Base-by-base conservation (phyloP, 2,797 vertebrate species). In the Coregonus ussuriensis region DNA sequence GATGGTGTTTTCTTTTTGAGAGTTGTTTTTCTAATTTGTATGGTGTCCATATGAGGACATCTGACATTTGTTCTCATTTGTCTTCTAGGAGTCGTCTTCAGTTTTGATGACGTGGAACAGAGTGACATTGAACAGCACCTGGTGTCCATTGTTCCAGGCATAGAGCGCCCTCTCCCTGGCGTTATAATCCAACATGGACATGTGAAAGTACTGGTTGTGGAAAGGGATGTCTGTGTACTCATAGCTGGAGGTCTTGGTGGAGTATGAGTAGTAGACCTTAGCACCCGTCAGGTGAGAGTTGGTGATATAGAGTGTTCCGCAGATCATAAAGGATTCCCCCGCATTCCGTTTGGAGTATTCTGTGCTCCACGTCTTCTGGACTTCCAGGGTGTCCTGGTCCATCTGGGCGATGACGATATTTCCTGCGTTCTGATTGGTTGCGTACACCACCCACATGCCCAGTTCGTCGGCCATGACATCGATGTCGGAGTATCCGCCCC, bases 121-220 rank as follows among this genome's bases (percentile, higher is more conserved):
- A 0, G 98, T 99, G 86, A 99, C 97, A 0, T 99, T 99, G 89
- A 98, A 99, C 68, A 99, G 93, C 77, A 99, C 98, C 91, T 99
- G 98, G 88, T 99, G 98, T 77, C 98, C 98, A 0, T 99, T 99
- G 90, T 99, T 99, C 98, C 98, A 99, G 80, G 97, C 98, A 18
- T 98, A 99, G 66, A 99, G 95, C 6, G 96, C 97, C 88, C 97
- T 93, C 89, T 99, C 98, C 83, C 96, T 94, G 78, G 97, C 95
- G 6, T 99, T 99, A 91, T 99, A 99, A 93, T 99, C 97, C 70
- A 99, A 96, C 98, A 99, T 99, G 85, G 98, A 99, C 91, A 99
- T 99, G 83, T 99, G 98, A 89, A 98, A 99, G 89, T 99, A 99
- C 81, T 98, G 97, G 85, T 99, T 99, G 90, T 99, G 97, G 90